Base-by-base conservation (phyloP, 92 coral and sea anemone genomes). In the Zoanthus sociatus region DNA sequence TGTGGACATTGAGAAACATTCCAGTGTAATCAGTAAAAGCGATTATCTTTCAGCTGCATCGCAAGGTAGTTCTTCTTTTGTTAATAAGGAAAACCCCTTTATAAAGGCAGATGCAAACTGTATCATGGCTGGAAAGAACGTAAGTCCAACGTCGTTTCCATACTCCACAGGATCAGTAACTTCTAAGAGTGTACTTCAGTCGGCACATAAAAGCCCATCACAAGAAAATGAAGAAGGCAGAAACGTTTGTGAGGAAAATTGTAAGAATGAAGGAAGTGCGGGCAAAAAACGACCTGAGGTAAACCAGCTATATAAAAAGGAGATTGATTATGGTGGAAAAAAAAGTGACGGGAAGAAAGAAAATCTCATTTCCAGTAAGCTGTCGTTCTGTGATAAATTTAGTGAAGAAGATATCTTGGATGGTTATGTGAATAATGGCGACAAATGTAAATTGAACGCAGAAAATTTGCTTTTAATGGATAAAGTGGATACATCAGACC, bases 391-490 rank as follows among this genome's bases (percentile, higher is more conserved):
- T 44, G 48, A 44, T 18, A 81, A 1, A 13, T 20, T 20, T 17
- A 66, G 37, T 8, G 54, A 82, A 32, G 54, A 82, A 45, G 47
- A 45, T 37, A 53, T 11, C 56, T n/a, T 42, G 45, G 64, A 58
- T 69, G 45, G 60, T 17, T 37, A 3, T 30, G 61, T 21, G 7
- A 11, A 42, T 15, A 74, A 10, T 55, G 83, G 58, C 1, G 77
- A 58, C 2, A 13, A 45, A 9, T n/a, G 13, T 21, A 44, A 53
- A 3, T 15, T 66, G 53, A 47, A 46, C 60, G 44, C 30, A 33
- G 85, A 81, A 46, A 51, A 7, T 16, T 82, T 83, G 14, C 86
- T 91, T n/a, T 82, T 79, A 9, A 91, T 91, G 94, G 94, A 91
- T 42, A 91, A 76, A 42, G 87, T 91, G 5, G 92, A 91, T 48